These are phyloP conservation scores for Aphis craccivora DNA, from an alignment of 1,140 invertebrate genomes.

Conservation along the genomic window DNA sequence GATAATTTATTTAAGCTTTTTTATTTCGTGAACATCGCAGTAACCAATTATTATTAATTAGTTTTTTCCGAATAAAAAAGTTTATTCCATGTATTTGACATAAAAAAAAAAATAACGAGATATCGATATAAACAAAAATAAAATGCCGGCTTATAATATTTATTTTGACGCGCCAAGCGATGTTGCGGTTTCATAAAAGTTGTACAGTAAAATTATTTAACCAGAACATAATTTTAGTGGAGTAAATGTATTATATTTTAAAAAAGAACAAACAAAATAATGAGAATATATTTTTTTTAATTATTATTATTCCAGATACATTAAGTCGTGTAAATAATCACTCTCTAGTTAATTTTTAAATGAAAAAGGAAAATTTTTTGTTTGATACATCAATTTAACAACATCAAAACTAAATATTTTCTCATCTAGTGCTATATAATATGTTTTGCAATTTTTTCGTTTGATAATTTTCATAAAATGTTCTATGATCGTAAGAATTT, in stretches of 20 bases:
- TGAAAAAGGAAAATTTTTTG: not conserved
- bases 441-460: not conserved
- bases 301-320: not conserved
- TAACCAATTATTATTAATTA: constrained; percentile 19
- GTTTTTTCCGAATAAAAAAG: not conserved
- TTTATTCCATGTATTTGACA: not conserved
- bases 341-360: not conserved
- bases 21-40: not conserved
- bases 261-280: not conserved
- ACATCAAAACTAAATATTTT: not conserved
- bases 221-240: not conserved
- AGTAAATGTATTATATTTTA: not conserved
- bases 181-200: not conserved
- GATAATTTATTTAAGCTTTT: not conserved
- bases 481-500: not conserved
- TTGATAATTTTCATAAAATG: not conserved
- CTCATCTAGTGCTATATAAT: not conserved
- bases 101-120: constrained; percentile 8
- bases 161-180: not conserved
- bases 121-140: not conserved
- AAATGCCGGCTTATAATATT: not conserved
- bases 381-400: not conserved
- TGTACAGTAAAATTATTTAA: not conserved
- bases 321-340: not conserved
- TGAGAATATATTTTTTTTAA: not conserved